These are phyloP conservation scores for Leuciscus idus DNA, from an alignment of 2,113 vertebrate genomes.

Conservation along the genomic window DNA sequence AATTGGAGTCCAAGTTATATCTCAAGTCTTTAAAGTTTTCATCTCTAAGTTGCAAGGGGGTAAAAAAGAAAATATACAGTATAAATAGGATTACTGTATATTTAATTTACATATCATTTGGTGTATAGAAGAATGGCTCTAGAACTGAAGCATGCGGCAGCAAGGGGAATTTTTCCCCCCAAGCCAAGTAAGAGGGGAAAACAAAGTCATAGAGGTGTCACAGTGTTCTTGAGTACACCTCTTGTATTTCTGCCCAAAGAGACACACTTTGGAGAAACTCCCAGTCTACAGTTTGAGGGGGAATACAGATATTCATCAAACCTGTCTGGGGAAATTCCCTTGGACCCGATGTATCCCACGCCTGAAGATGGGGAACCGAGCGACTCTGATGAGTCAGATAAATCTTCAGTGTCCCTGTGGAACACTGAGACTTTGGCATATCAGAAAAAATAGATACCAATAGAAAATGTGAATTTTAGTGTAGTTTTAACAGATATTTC, in stretches of 20 bases:
- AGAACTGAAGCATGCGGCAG: neutral
- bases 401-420: slow-evolving; percentile 67
- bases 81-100: neutral
- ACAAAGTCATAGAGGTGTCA: slow-evolving; percentile 7
- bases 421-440: slow-evolving; percentile 38
- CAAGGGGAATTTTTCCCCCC: too few species aligned
- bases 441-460: slow-evolving; percentile 3
- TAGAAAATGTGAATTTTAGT: slow-evolving; percentile 13
- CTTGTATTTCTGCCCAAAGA: slow-evolving; percentile 30
- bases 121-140: neutral
- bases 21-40: neutral
- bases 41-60: neutral
- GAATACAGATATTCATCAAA: slow-evolving; percentile 73
- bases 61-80: too few species aligned
- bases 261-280: slow-evolving; percentile 55
- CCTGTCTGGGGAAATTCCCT: slow-evolving; percentile 69
- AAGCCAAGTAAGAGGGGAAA: neutral
- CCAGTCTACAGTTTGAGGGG: slow-evolving; percentile 53
- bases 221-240: neutral
- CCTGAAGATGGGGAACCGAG: slow-evolving; percentile 40
- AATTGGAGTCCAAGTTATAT: too few species aligned
- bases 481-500: neutral
- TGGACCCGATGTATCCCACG: slow-evolving; percentile 46
- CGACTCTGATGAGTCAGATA: slow-evolving; percentile 71
- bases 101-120: neutral